A percentile compares a stretch with the other conserved stretches of the same genome.
phyloP scores from a whole-genome alignment of 2,113 vertebrate species.

The Scortum barcoo region DNA sequence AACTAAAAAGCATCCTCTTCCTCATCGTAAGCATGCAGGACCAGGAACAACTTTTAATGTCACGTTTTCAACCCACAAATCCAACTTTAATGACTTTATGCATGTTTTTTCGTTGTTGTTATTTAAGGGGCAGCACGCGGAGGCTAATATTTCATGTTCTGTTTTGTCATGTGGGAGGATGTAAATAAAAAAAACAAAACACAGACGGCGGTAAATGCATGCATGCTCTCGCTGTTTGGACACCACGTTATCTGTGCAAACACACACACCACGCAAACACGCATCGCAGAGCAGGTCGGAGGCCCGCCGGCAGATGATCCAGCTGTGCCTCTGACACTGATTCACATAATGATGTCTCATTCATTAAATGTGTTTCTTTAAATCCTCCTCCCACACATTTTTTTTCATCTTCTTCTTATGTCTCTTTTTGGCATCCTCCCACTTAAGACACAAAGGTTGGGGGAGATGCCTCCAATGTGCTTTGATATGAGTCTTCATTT shows the following conservation, averaged over 20 bases:
- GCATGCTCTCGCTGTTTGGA: conserved; percentile 10
- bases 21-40: too few relatives aligned
- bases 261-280: background rate
- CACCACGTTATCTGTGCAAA: conserved; percentile 18
- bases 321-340: conserved; percentile 34
- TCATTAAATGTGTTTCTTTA: conserved; percentile 30
- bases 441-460: background rate
- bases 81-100: background rate
- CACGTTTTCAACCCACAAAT: too few relatives aligned
- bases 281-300: background rate
- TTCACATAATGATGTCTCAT: conserved; percentile 21
- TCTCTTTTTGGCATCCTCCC: conserved; percentile 2
- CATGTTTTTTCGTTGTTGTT: background rate
- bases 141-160: background rate
- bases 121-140: too few relatives aligned
- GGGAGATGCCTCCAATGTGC: conserved; percentile 1
- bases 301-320: conserved; percentile 11
- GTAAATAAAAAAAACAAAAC: background rate
- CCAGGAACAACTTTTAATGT: too few relatives aligned
- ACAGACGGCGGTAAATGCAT: background rate
- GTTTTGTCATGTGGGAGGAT: background rate
- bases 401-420: background rate
- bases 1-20: background rate
- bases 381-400: conserved; percentile 1
- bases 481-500: conserved; percentile 5